Evolutionary conservation across 37 sponge, comb jelly and placozoan species (phyloP).

Genomic region (Chondrosia reniformis): DNA sequence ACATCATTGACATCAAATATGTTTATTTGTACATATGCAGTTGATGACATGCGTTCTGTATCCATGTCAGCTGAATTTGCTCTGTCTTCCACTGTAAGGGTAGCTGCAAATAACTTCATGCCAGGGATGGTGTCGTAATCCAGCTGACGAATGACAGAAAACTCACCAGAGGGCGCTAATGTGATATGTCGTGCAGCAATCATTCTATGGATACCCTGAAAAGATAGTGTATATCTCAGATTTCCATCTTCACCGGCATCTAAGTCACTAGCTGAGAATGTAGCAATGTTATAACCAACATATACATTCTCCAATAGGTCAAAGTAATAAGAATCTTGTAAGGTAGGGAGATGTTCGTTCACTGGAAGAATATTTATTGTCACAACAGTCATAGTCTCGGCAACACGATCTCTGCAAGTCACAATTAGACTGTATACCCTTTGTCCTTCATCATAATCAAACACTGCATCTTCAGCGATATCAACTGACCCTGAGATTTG

Average conservation of each 20-base stretch:
- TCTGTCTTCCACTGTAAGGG: constrained; percentile 33
- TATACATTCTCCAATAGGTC: neutral
- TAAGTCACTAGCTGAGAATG: constrained; percentile 8
- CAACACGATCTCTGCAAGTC: constrained; percentile 24
- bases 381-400: neutral
- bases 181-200: neutral
- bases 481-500: constrained; percentile 37
- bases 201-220: too few species aligned
- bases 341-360: constrained; percentile 27
- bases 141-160: constrained; percentile 36
- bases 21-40: constrained; percentile 18
- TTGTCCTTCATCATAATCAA: constrained; percentile 42
- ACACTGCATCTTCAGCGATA: neutral
- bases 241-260: constrained; percentile 65
- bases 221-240: constrained; percentile 21
- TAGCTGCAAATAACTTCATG: constrained; percentile 1
- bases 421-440: constrained; percentile 18
- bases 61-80: neutral
- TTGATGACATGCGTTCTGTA: neutral
- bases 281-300: constrained; percentile 4
- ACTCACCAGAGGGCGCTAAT: constrained; percentile 11
- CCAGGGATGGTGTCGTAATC: constrained; percentile 57
- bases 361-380: constrained; percentile 13
- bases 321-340: neutral
- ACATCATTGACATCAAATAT: constrained; percentile 71